Percentiles rank a stretch among this genome's conserved stretches.
Conservation (phyloP, 2,888 invertebrate genomes). For the Noctua fimbriata region DNA sequence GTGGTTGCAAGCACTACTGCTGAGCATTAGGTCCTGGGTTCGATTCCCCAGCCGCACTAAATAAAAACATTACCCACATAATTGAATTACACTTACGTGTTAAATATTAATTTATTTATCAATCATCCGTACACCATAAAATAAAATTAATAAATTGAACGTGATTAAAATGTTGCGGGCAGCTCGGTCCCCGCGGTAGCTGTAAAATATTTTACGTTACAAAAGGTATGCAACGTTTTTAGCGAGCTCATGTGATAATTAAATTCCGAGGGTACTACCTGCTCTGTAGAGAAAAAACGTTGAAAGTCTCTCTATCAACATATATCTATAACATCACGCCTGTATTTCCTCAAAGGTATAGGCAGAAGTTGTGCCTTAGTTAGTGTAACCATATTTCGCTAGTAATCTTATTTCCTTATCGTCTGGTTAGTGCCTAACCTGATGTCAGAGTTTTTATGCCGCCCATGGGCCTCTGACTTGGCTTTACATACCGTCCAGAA, state of each 20-base stretch:
- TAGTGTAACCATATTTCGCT: neutral
- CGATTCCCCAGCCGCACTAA: neutral
- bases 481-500: too few relatives aligned
- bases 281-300: constrained; percentile 3
- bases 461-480: too few relatives aligned
- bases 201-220: constrained; percentile 36
- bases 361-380: neutral
- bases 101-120: constrained; percentile 2
- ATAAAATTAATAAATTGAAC: constrained; percentile 39
- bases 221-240: constrained; percentile 26
- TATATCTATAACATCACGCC: neutral
- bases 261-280: constrained; percentile 28
- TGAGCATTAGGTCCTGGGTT: neutral
- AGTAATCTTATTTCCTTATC: neutral
- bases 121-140: constrained; percentile 16
- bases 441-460: too few relatives aligned
- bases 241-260: constrained; percentile 46
- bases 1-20: neutral
- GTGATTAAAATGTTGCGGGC: constrained; percentile 50
- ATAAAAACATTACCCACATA: neutral
- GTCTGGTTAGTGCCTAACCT: too few relatives aligned
- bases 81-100: neutral
- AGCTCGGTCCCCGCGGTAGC: constrained; percentile 22
- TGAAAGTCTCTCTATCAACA: neutral
- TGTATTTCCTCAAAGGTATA: neutral